Evolutionary conservation across 2,113 vertebrate species (phyloP).

Genomic region (Aix galericulata): DNA sequence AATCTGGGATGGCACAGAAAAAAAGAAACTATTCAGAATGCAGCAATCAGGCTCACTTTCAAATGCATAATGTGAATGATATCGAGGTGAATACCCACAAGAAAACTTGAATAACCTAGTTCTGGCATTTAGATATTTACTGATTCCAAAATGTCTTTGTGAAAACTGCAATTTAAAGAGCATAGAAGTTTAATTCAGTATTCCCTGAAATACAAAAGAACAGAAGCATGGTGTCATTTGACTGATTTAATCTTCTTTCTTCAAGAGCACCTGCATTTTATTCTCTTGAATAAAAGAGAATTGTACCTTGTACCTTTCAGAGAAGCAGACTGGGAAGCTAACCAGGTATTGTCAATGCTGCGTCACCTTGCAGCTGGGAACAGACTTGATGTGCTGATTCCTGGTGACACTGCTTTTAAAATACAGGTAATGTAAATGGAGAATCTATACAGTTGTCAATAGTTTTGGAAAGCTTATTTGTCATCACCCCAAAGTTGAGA

Average conservation of each 20-base stretch:
- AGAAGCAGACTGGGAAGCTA: not conserved
- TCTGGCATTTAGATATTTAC: slow-evolving; percentile 60
- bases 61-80: slow-evolving; percentile 24
- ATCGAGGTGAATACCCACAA: slow-evolving; percentile 39
- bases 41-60: slow-evolving; percentile 47
- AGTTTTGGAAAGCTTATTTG: slow-evolving; percentile 34
- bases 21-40: slow-evolving; percentile 23
- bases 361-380: slow-evolving; percentile 15
- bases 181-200: slow-evolving; percentile 44
- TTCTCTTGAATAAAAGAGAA: not conserved
- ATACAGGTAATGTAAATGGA: slow-evolving; percentile 17
- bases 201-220: slow-evolving; percentile 36
- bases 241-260: slow-evolving; percentile 50
- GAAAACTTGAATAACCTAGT: slow-evolving; percentile 27
- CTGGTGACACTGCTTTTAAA: slow-evolving; percentile 28
- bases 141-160: slow-evolving; percentile 36
- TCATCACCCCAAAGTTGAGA: slow-evolving; percentile 3
- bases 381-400: slow-evolving; percentile 27
- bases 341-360: slow-evolving; percentile 14
- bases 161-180: slow-evolving; percentile 49
- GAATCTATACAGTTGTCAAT: slow-evolving; percentile 35
- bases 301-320: not conserved
- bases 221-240: not conserved
- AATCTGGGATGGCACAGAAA: not conserved
- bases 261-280: not conserved